Evolutionary conservation across 1,140 invertebrate genomes (phyloP).

Genomic region (Asbolus verrucosus): DNA sequence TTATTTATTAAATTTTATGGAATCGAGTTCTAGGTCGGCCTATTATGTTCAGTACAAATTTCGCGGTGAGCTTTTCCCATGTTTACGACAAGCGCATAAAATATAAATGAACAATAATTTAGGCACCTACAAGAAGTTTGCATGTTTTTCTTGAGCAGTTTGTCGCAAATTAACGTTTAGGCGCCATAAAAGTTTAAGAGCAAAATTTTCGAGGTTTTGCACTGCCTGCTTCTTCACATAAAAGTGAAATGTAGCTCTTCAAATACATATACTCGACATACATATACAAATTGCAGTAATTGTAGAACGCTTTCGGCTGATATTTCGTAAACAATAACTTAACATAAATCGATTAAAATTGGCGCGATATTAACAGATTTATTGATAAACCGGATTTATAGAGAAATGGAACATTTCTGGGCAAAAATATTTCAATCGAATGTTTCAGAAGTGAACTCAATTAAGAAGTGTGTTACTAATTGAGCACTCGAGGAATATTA

Average conservation of each 20-base stretch:
- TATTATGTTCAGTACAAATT: no score
- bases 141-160: not conserved
- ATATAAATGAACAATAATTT: conserved; percentile 1
- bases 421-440: not conserved
- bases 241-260: not conserved
- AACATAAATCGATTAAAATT: not conserved
- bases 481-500: conserved; percentile 14
- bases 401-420: not conserved
- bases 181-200: not conserved
- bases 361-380: not conserved
- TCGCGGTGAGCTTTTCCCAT: not conserved
- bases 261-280: not conserved
- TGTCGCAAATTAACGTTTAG: not conserved
- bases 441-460: not conserved
- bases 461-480: conserved; percentile 9
- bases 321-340: not conserved
- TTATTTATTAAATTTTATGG: no score
- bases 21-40: no score
- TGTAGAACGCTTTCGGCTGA: not conserved
- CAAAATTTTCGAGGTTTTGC: not conserved
- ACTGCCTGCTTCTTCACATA: not conserved
- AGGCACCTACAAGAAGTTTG: not conserved
- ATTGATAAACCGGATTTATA: not conserved
- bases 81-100: not conserved
- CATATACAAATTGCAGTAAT: conserved; percentile 1